Base-by-base conservation (phyloP, 2,113 vertebrate species). In the Lathamus discolor region DNA sequence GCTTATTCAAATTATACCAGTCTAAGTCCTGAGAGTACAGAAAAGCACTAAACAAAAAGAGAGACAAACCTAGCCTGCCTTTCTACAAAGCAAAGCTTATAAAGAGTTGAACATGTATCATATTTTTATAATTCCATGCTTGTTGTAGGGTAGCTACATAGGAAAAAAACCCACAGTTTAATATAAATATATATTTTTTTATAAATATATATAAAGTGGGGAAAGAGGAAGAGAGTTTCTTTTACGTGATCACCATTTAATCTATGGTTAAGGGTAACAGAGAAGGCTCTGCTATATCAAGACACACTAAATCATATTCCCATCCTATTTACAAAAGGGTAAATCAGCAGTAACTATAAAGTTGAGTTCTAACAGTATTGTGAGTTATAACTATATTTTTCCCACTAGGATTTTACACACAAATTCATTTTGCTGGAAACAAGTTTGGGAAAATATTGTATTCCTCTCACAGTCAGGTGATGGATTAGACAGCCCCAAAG, bases 391-490 rank as follows among this genome's bases (percentile, higher is more conserved):
- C 22, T 28, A 17, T 43, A 76, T 62, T 82, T 80, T 67, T 66
- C 55, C 72, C 44, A 10, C 35, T 31, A 28, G 52, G 67, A 92
- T 70, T 83, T 87, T 63, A 63, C 43, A 52, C 9, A n/a, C 20
- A 37, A 74, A 80, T 73, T 64, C 25, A 43, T 90, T 63, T 52
- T 78, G 16, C 49, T 79, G 82, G 35, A 77, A 76, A 72, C 8
- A n/a, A 92, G 82, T 73, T 25, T 31, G 5, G 44, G 66, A 54
- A 83, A 46, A 54, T 16, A 28, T 0, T 64, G 72, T 33, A 82
- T 94, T 93, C 77, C 44, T 92, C 70, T 87, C 91, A 68, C 79
- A 92, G 49, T 35, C 31, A 69, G 33, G 55, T 93, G 95, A 92
- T 67, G 69, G 90, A 94, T 96, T 70, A 90, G 90, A 54, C 23